A percentile compares a stretch with the other conserved stretches of the same genome.
These are phyloP conservation scores for Pachymerium ferrugineum DNA, from an alignment of 2,888 invertebrate genomes.

Conservation along the genomic window DNA sequence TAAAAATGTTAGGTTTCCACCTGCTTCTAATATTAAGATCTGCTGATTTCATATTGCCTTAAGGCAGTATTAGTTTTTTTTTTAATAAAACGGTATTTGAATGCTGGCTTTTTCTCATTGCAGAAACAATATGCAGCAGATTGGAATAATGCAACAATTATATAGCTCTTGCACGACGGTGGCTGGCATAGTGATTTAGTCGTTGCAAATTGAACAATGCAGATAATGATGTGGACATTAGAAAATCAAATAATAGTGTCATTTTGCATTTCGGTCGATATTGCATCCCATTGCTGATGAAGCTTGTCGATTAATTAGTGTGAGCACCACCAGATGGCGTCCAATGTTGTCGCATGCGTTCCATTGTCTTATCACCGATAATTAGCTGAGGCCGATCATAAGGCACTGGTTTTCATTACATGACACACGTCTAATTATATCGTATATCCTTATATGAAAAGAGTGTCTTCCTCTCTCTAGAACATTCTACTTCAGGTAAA, in stretches of 20 bases:
- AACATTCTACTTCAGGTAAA: no score
- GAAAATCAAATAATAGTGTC: constrained; percentile 5
- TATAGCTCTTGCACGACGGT: background rate
- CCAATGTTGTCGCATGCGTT: constrained; percentile 5
- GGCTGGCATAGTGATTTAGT: background rate
- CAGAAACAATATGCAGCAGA: no score
- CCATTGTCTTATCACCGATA: constrained; percentile 21
- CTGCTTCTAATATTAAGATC: no score
- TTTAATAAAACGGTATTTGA: no score
- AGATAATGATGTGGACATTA: background rate
- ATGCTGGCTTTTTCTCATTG: no score
- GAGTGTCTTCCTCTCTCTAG: no score
- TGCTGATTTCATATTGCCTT: no score
- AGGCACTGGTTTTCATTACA: background rate
- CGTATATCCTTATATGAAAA: no score
- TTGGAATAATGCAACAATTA: background rate
- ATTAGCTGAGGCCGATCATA: constrained; percentile 17
- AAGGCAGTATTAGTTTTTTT: no score
- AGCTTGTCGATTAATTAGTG: background rate
- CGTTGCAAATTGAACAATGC: background rate
- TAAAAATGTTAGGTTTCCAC: no score
- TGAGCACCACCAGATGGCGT: constrained; percentile 17
- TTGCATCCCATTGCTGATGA: background rate
- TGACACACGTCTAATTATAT: background rate
- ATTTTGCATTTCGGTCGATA: background rate